Evolutionary conservation across 1,140 invertebrate genomes (phyloP).

Genomic region (Aphidius ervi): DNA sequence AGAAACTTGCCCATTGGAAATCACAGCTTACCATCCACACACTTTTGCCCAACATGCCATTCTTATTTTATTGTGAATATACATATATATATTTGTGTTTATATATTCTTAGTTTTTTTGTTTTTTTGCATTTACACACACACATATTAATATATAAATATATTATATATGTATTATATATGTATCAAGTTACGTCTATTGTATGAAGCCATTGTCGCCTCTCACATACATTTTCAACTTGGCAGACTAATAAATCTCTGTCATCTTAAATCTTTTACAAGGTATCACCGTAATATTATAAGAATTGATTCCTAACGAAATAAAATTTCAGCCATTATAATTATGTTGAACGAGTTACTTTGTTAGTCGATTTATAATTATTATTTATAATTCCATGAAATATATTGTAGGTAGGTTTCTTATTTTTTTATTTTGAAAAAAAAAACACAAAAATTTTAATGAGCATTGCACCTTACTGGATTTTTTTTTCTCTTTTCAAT

Average conservation of each 20-base stretch:
- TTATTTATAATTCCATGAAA: no score
- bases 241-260: conserved; percentile 48
- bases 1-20: conserved; percentile 42
- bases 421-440: no score
- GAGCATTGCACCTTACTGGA: no score
- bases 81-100: background rate
- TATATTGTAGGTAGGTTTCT: no score
- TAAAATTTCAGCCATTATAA: no score
- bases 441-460: no score
- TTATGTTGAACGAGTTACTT: no score
- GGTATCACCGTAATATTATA: conserved; percentile 37
- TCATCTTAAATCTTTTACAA: conserved; percentile 44
- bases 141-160: background rate
- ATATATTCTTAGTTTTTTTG: background rate
- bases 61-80: background rate
- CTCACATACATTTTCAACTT: conserved; percentile 37
- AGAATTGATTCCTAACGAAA: no score
- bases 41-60: conserved; percentile 2
- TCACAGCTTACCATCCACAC: conserved; percentile 20
- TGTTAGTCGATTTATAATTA: no score
- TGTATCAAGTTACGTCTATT: conserved; percentile 34
- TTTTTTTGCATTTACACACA: background rate
- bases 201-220: conserved; percentile 46
- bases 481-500: no score
- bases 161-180: conserved; percentile 2